These are phyloP conservation scores for Cinara cedri DNA, from an alignment of 2,888 invertebrate species.

Conservation along the genomic window DNA sequence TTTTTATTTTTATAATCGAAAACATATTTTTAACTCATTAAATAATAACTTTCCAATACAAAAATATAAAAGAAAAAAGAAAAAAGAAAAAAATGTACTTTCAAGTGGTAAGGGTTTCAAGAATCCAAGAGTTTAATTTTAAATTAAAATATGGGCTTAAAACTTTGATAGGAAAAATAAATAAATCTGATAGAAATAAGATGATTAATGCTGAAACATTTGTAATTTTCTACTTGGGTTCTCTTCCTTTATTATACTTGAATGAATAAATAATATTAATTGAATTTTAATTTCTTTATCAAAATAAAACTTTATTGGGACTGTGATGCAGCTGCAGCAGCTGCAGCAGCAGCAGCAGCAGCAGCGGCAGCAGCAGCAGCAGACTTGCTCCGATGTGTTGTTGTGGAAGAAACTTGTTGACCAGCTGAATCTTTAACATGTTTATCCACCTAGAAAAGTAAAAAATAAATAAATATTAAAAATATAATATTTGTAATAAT, in stretches of 20 bases:
- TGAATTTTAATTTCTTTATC: slow-evolving; percentile 20
- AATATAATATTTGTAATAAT: no score
- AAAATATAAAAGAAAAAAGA: slow-evolving; percentile 54
- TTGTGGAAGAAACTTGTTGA: slow-evolving; percentile 51
- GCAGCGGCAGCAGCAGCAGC: slow-evolving; percentile 38
- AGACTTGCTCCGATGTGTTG: slow-evolving; percentile 44
- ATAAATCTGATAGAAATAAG: slow-evolving; percentile 33
- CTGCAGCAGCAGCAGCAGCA: slow-evolving; percentile 31
- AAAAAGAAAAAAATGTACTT: slow-evolving; percentile 24
- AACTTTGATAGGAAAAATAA: slow-evolving; percentile 37
- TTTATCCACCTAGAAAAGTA: slow-evolving; percentile 62
- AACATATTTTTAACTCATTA: slow-evolving; percentile 37
- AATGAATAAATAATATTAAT: slow-evolving; percentile 46
- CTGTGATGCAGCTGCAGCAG: slow-evolving; percentile 32
- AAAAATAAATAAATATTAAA: slow-evolving; percentile 16
- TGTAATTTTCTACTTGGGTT: slow-evolving; percentile 43
- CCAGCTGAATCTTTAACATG: slow-evolving; percentile 61
- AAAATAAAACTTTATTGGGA: slow-evolving; percentile 37
- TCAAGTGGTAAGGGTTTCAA: slow-evolving; percentile 24
- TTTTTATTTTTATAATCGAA: slow-evolving; percentile 30
- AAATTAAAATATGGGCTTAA: slow-evolving; percentile 29
- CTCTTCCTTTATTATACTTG: slow-evolving; percentile 45
- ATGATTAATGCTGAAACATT: slow-evolving; percentile 39
- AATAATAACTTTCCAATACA: slow-evolving; percentile 47
- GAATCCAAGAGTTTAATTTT: slow-evolving; percentile 46